Base-by-base conservation (phyloP, 2,113 vertebrate species). In the Guaruba guarouba region DNA sequence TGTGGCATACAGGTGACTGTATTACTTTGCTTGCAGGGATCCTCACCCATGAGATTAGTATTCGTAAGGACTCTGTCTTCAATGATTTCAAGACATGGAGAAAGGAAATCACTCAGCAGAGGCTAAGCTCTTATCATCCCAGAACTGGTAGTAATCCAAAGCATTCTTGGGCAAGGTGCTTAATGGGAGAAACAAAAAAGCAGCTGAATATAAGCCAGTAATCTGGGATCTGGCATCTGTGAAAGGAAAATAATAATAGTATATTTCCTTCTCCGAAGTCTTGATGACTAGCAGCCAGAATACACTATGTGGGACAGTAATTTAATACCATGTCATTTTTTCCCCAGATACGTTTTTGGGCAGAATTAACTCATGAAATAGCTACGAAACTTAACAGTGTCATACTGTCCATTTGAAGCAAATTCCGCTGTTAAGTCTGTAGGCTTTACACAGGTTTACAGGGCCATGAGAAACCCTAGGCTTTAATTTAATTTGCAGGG, bases 301-400 rank as follows among this genome's bases (percentile, higher is more conserved):
- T 49, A 80, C 16, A 63, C 8, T 91, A 44, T 82, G 63, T 55
- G 77, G 78, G 71, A 62, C 75, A 83, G 85, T 52, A 96, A 90
- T 77, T 69, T 91, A 87, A 92, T 71, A 91, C 5, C 0, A 0
- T 84, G 59, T 90, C 81, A 85, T 95, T 84, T 95, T 84, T 94
- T 78, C 81, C 90, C 37, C 78, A 91, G 67, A 76, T 85, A 90
- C 11, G 3, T 77, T 82, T 87, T 71, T 23, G 33, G 57, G 28
- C 7, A 94, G 78, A 94, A 91, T 85, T 94, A 85, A 95, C 74
- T 92, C 64, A 71, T 57, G 66, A 91, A 89, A 87, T 16, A 79
- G 13, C 39, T 73, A 63, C 79, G 84, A 93, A 87, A 82, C 12
- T 44, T 68, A 61, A 54, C 13, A 67, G 13, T 71, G 31, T 44